phyloP scores from a whole-genome alignment of 1,140 invertebrate genomes.

The Mylabris phalerata region DNA sequence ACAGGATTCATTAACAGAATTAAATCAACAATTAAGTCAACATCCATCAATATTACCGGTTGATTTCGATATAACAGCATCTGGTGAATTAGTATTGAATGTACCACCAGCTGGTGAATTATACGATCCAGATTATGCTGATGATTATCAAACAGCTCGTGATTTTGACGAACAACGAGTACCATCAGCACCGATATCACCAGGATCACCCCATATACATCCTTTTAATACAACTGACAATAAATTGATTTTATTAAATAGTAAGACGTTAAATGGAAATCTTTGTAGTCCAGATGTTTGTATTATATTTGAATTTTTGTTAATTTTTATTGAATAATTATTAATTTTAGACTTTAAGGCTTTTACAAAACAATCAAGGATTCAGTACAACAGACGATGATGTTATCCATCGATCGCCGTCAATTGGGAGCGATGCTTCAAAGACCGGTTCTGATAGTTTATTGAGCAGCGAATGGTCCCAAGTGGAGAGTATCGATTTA shows the following conservation, averaged over 20 bases:
- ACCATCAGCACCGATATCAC: slow-evolving; percentile 51
- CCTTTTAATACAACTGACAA: slow-evolving; percentile 64
- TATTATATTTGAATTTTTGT: slow-evolving; percentile 15
- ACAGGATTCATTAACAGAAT: slow-evolving; percentile 75
- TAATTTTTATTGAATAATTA: slow-evolving; percentile 36
- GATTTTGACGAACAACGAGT: slow-evolving; percentile 54
- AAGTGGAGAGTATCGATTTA: slow-evolving; percentile 92
- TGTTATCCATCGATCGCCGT: slow-evolving; percentile 53
- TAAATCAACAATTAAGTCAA: slow-evolving; percentile 72
- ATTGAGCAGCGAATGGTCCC: slow-evolving; percentile 89
- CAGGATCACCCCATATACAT: slow-evolving; percentile 45
- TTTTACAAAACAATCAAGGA: slow-evolving; percentile 73
- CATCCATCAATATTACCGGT: slow-evolving; percentile 87
- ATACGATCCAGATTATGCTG: slow-evolving; percentile 43
- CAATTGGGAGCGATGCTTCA: slow-evolving; percentile 65
- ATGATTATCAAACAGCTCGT: slow-evolving; percentile 32
- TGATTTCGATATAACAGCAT: slow-evolving; percentile 82
- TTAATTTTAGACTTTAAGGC: slow-evolving; percentile 55
- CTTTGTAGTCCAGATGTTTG: slow-evolving; percentile 72
- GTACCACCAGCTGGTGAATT: slow-evolving; percentile 46
- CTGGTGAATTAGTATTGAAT: slow-evolving; percentile 61
- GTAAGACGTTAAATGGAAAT: slow-evolving; percentile 72
- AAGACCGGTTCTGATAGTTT: slow-evolving; percentile 64
- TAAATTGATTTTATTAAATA: slow-evolving; percentile 85
- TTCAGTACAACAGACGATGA: slow-evolving; percentile 48